These are phyloP conservation scores for Pituophis catenifer DNA, from an alignment of 2,113 vertebrate species.

Conservation along the genomic window DNA sequence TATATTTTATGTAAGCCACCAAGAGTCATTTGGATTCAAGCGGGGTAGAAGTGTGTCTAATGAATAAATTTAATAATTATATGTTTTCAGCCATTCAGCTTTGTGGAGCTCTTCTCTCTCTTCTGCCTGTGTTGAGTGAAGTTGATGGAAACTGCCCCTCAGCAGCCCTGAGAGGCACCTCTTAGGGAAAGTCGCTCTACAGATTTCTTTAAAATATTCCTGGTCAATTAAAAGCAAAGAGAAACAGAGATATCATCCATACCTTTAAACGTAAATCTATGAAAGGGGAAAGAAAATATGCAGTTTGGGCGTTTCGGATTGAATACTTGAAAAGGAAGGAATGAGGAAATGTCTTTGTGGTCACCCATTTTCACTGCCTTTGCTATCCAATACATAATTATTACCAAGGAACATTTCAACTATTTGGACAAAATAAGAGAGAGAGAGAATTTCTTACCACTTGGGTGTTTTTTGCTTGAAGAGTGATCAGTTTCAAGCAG, in stretches of 20 bases:
- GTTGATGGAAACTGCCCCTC: background rate
- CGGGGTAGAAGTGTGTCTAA: background rate
- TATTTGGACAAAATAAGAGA: conserved; percentile 25
- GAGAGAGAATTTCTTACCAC: conserved; percentile 18
- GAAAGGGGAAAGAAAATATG: conserved; percentile 42
- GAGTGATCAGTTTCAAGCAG: conserved; percentile 53
- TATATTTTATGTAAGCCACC: background rate
- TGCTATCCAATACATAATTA: conserved; percentile 57
- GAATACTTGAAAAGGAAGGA: conserved; percentile 68
- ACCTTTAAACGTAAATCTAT: conserved; percentile 20
- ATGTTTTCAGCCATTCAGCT: background rate
- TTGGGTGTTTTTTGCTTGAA: conserved; percentile 54
- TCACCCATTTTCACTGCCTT: conserved; percentile 46
- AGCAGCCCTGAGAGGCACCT: background rate
- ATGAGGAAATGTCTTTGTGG: conserved; percentile 72
- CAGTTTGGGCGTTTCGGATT: conserved; percentile 48
- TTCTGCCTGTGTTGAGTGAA: background rate
- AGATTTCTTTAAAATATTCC: background rate
- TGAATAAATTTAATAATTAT: background rate
- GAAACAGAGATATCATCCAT: background rate
- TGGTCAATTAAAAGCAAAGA: background rate
- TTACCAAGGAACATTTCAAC: conserved; percentile 57
- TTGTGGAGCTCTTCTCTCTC: background rate
- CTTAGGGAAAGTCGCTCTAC: background rate
- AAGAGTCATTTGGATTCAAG: background rate